Evolutionary conservation across 2,797 vertebrate genomes (phyloP).

Genomic region (Silurus lanzhouensis): DNA sequence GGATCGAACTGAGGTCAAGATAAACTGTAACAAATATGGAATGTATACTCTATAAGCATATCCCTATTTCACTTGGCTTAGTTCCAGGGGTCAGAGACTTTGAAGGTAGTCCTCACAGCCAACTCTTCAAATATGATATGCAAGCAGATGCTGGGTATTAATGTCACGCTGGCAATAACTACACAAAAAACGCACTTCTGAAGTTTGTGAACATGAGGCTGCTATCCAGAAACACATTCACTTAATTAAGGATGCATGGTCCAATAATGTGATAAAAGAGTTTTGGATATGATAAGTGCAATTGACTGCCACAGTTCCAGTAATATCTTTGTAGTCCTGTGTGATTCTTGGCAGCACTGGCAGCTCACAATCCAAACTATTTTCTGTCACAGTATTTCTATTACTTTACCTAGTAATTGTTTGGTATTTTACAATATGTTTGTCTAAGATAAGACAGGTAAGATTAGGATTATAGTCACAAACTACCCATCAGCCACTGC

Average conservation of each 20-base stretch:
- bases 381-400: not conserved
- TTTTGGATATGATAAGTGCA: not conserved
- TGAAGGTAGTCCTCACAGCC: not conserved
- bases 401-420: not conserved
- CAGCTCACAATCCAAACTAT: not conserved
- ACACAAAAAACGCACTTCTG: not conserved
- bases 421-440: no score
- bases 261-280: not conserved
- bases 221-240: not conserved
- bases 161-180: not conserved
- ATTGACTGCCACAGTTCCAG: not conserved
- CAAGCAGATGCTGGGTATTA: not conserved
- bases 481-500: no score
- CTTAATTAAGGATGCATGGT: not conserved
- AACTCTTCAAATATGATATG: not conserved
- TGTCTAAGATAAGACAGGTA: no score
- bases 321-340: not conserved
- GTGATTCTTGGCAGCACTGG: not conserved
- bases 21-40: not conserved
- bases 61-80: constrained; percentile 7
- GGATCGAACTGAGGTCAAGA: not conserved
- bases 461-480: no score
- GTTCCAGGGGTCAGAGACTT: constrained; percentile 5
- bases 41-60: not conserved
- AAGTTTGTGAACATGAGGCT: not conserved